phyloP scores from a whole-genome alignment of 2,888 invertebrate species.

The Caradrina kadenii region DNA sequence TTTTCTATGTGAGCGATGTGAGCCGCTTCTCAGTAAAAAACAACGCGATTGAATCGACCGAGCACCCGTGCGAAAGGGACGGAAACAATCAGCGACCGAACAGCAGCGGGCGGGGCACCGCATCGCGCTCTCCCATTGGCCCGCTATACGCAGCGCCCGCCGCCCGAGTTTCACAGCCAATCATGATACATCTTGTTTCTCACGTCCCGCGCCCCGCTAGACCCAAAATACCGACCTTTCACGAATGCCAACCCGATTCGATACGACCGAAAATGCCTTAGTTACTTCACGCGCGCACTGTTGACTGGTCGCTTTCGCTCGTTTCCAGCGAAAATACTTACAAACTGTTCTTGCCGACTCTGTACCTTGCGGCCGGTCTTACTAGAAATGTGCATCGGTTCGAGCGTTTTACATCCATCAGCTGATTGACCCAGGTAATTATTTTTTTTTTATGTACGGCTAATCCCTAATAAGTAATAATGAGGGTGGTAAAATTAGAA shows the following conservation, averaged over 20 bases:
- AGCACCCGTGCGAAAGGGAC: slow-evolving; percentile 78
- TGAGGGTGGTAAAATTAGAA: slow-evolving; percentile 58
- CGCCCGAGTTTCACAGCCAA: slow-evolving; percentile 81
- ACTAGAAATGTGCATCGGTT: slow-evolving; percentile 55
- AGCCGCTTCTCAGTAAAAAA: slow-evolving; percentile 80
- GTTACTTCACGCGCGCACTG: slow-evolving; percentile 88
- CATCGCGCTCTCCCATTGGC: slow-evolving; percentile 79
- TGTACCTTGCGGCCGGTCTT: slow-evolving; percentile 58
- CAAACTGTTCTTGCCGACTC: slow-evolving; percentile 61
- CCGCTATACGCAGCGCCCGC: slow-evolving; percentile 76
- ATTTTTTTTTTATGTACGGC: slow-evolving; percentile 43
- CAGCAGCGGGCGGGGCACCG: slow-evolving; percentile 81
- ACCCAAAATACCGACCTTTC: slow-evolving; percentile 87
- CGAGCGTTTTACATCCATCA: slow-evolving; percentile 44
- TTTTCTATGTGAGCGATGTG: slow-evolving; percentile 82
- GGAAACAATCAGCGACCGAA: slow-evolving; percentile 72
- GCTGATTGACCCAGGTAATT: slow-evolving; percentile 74
- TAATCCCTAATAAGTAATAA: slow-evolving; percentile 49
- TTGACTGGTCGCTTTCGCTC: slow-evolving; percentile 84
- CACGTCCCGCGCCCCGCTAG: slow-evolving; percentile 83
- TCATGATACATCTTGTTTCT: slow-evolving; percentile 68
- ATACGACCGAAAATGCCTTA: slow-evolving; percentile 90
- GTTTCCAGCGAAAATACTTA: slow-evolving; percentile 74
- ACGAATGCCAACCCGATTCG: slow-evolving; percentile 89
- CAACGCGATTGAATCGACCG: slow-evolving; percentile 82